These are phyloP conservation scores for Cataglyphis albicans DNA, from an alignment of 2,888 invertebrate genomes.

Conservation along the genomic window DNA sequence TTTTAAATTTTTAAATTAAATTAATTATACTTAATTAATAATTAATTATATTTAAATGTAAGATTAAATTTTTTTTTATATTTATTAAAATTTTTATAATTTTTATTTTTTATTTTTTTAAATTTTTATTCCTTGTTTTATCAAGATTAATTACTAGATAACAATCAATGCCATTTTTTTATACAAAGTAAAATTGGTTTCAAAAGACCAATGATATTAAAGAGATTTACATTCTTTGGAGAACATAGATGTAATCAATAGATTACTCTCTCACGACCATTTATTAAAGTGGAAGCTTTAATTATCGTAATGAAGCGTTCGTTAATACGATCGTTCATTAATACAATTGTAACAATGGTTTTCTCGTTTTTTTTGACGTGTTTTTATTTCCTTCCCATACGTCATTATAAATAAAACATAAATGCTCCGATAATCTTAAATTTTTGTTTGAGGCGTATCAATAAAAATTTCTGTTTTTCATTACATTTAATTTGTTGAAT, in stretches of 20 bases:
- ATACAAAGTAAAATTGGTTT: background rate
- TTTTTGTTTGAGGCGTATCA: background rate
- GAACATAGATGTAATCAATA: constrained; percentile 8
- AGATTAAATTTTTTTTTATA: no score
- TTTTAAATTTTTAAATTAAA: no score
- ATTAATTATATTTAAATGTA: no score
- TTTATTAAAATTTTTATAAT: background rate
- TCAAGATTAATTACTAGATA: background rate
- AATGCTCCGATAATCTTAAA: constrained; percentile 52
- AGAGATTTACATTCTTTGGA: background rate
- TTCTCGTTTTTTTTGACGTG: constrained; percentile 20
- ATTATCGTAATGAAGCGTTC: constrained; percentile 53
- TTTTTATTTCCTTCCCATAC: constrained; percentile 19
- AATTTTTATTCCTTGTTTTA: background rate
- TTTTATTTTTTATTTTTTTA: background rate
- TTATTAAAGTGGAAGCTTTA: constrained; percentile 36
- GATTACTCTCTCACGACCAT: background rate
- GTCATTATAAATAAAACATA: constrained; percentile 51
- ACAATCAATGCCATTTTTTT: background rate
- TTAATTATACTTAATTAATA: no score
- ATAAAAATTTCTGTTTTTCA: constrained; percentile 51
- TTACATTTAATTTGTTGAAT: constrained; percentile 32
- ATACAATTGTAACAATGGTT: constrained; percentile 6
- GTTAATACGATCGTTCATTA: constrained; percentile 32
- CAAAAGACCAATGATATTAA: background rate